Evolutionary conservation across 2,888 invertebrate species (phyloP), one percentile per base, ranked within the genome.

Genomic region (Coleophora flavipennella): DNA sequence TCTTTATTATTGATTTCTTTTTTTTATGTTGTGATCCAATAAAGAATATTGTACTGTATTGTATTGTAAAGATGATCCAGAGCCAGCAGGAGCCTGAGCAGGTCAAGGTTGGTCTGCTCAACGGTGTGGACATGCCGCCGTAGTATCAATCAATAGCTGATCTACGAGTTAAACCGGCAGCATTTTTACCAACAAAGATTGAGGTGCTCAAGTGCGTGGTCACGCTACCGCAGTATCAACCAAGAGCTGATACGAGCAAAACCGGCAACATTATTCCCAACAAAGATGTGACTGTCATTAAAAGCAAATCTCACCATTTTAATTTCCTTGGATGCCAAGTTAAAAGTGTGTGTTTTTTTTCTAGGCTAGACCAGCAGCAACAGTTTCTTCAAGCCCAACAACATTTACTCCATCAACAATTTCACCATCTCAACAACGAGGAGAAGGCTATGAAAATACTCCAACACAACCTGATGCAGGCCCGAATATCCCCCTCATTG

Each of bases 401-500:
- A 45, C 79, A 79, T 40, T 64, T 76, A 1, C 62, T 86, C 8
- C 88, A 89, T 48, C 87, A 87, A 43, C 74, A 87, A 53, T 79
- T 86, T 45, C 87, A 87, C 52, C 85, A 87, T 52, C 79, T 77
- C 8, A 72, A 75, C 49, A 78, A 73, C 45, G 81, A 81, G 41
- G 84, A 86, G 48, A 77, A 86, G 35, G 79, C 85, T 32, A 83
- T 89, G 68, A 87, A 88, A 57, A 78, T 87, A 44, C 72, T 88
- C 29, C 88, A 88, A 45, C 87, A 88, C 49, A 87, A 87, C 50
- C 74, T 87, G 33, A 84, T 87, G 58, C 88, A 85, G 52, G 78
- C 81, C 31, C 59, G 85, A 41, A 76, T 81, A 51, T 79, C 85
- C 12, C 85, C 85, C 9, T 56, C 62, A 20, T 47, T 74, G 32